These are phyloP conservation scores for Andricus quercusramuli DNA, from an alignment of 2,888 invertebrate genomes.

Conservation along the genomic window DNA sequence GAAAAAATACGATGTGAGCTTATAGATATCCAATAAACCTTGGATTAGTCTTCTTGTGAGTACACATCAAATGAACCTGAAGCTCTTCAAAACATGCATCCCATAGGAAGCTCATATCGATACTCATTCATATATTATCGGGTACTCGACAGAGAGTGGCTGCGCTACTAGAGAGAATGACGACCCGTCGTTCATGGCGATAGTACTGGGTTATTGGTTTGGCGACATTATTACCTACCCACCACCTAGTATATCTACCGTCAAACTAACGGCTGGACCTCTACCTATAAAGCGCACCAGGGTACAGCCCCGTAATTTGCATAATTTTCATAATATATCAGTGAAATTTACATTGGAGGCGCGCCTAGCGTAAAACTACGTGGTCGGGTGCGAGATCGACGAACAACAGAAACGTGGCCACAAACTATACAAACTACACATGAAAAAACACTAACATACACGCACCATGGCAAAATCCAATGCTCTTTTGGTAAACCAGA, in stretches of 20 bases:
- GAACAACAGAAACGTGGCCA: neutral
- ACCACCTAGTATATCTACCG: constrained; percentile 14
- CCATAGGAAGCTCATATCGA: constrained; percentile 44
- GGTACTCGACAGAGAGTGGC: neutral
- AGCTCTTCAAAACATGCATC: constrained; percentile 35
- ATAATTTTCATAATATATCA: constrained; percentile 73
- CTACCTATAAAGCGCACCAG: constrained; percentile 12
- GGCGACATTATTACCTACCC: constrained; percentile 1
- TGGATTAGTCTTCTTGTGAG: neutral
- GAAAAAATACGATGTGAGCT: neutral
- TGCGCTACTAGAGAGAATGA: neutral
- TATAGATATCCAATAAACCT: neutral
- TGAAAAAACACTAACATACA: neutral
- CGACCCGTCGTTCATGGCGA: neutral
- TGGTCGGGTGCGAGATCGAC: constrained; percentile 14
- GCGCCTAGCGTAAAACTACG: constrained; percentile 26
- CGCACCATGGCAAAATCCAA: neutral
- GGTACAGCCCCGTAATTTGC: constrained; percentile 61
- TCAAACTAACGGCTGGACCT: constrained; percentile 4
- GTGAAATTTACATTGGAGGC: constrained; percentile 65
- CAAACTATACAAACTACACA: neutral
- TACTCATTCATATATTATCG: constrained; percentile 43
- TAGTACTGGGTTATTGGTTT: constrained; percentile 22
- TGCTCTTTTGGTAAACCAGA: neutral
- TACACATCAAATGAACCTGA: constrained; percentile 35